These are phyloP conservation scores for Lepidurus arcticus DNA, from an alignment of 1,140 invertebrate genomes.

Conservation along the genomic window DNA sequence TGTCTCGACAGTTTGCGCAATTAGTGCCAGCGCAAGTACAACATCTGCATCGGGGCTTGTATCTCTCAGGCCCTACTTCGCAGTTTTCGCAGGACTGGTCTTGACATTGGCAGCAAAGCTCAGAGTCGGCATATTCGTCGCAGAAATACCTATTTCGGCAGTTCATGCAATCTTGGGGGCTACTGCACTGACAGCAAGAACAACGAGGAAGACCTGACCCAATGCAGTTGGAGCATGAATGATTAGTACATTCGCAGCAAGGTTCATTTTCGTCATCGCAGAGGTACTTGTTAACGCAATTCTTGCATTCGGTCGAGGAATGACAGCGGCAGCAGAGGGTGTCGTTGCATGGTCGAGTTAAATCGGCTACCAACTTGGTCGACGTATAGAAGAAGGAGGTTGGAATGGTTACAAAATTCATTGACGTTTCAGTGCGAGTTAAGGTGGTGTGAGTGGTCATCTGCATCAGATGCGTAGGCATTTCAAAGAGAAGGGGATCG, in stretches of 20 bases:
- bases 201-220: not conserved
- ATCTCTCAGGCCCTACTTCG: not conserved
- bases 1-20: not conserved
- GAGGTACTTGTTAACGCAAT: not conserved
- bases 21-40: not conserved
- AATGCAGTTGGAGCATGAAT: not conserved
- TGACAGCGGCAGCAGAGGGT: not conserved
- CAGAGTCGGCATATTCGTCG: not conserved
- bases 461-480: not conserved
- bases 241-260: not conserved
- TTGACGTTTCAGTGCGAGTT: not conserved
- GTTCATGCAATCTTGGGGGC: not conserved
- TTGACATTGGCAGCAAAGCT: not conserved
- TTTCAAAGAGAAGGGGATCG: not conserved
- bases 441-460: not conserved
- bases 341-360: not conserved
- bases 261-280: not conserved
- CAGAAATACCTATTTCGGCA: not conserved
- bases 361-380: not conserved
- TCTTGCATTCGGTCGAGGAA: not conserved
- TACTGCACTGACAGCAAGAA: not conserved
- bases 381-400: not conserved
- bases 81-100: not conserved
- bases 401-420: not conserved
- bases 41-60: not conserved